Conservation (phyloP, 2,113 vertebrate species). For the Syngnathus scovelli region DNA sequence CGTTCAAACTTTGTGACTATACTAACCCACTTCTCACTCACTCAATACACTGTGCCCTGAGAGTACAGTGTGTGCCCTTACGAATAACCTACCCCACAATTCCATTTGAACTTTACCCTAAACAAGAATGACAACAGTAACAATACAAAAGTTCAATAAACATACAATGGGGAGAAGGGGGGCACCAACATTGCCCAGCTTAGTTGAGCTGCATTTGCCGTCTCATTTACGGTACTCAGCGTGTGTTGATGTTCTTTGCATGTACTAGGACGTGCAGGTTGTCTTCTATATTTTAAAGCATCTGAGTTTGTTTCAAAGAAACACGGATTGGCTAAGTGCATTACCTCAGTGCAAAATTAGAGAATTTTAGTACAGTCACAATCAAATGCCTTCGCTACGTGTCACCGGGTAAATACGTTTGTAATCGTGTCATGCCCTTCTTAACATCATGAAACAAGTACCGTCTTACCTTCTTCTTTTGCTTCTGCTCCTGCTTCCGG, state of each 20-base stretch:
- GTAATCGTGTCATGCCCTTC: constrained; percentile 26
- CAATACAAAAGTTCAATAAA: constrained; percentile 30
- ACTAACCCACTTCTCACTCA: constrained; percentile 3
- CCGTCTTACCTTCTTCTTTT: too few species aligned
- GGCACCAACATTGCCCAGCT: too few species aligned
- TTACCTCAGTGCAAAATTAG: constrained; percentile 58
- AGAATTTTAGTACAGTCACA: constrained; percentile 44
- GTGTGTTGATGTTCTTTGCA: constrained; percentile 39
- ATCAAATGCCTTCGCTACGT: constrained; percentile 23
- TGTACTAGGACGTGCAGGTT: constrained; percentile 7
- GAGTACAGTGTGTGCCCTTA: constrained; percentile 62
- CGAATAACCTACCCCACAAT: constrained; percentile 50
- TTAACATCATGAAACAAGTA: constrained; percentile 20
- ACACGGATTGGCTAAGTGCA: constrained; percentile 14
- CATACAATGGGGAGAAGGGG: constrained; percentile 13
- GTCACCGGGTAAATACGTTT: constrained; percentile 6
- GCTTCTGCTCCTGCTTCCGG: too few species aligned
- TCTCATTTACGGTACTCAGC: constrained; percentile 29
- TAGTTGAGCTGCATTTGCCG: constrained; percentile 49
- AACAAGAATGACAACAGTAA: constrained; percentile 45
- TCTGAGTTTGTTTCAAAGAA: constrained; percentile 21
- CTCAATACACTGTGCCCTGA: constrained; percentile 52
- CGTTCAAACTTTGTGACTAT: constrained; percentile 26
- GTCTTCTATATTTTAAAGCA: constrained; percentile 1
- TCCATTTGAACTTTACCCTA: constrained; percentile 41